Evolutionary conservation across 1,140 invertebrate genomes (phyloP).

Genomic region (Hylaeus anthracinus): DNA sequence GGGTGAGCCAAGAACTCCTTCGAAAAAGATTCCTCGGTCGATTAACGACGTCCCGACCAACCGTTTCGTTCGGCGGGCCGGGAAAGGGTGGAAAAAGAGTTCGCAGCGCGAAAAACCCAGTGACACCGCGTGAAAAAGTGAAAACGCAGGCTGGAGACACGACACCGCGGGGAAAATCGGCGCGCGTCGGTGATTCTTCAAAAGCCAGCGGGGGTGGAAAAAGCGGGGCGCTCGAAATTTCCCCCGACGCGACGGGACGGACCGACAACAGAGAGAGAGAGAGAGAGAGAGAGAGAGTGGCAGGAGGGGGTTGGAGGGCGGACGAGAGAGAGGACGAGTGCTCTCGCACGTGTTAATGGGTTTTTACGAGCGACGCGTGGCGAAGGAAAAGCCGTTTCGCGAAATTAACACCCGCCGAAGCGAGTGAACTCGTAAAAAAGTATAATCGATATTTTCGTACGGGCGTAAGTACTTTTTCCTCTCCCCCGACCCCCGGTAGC

Average conservation of each 20-base stretch:
- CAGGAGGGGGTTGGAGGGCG: background rate
- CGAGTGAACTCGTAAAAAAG: slow-evolving; percentile 66
- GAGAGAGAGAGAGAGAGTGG: slow-evolving; percentile 8
- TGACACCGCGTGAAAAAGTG: slow-evolving; percentile 31
- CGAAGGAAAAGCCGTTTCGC: slow-evolving; percentile 61
- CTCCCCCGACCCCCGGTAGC: slow-evolving; percentile 1
- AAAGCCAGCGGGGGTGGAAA: slow-evolving; percentile 26
- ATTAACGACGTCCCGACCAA: no score
- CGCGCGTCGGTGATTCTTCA: slow-evolving; percentile 39
- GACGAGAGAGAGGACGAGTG: slow-evolving; percentile 26
- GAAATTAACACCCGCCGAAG: slow-evolving; percentile 66
- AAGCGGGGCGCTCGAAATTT: slow-evolving; percentile 30
- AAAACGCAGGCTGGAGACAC: slow-evolving; percentile 24
- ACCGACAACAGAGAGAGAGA: slow-evolving; percentile 1
- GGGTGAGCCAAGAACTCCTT: no score
- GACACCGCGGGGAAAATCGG: slow-evolving; percentile 27
- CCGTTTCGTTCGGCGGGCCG: no score
- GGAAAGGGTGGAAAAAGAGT: no score
- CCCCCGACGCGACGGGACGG: background rate
- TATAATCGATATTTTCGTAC: slow-evolving; percentile 73
- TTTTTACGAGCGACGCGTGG: slow-evolving; percentile 67
- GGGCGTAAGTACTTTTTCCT: slow-evolving; percentile 59
- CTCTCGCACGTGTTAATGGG: slow-evolving; percentile 65
- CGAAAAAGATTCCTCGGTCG: no score
- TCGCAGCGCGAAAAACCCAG: slow-evolving; percentile 17